Conservation (phyloP, 1,140 invertebrate species). For the Pogonomyrmex barbatus region DNA sequence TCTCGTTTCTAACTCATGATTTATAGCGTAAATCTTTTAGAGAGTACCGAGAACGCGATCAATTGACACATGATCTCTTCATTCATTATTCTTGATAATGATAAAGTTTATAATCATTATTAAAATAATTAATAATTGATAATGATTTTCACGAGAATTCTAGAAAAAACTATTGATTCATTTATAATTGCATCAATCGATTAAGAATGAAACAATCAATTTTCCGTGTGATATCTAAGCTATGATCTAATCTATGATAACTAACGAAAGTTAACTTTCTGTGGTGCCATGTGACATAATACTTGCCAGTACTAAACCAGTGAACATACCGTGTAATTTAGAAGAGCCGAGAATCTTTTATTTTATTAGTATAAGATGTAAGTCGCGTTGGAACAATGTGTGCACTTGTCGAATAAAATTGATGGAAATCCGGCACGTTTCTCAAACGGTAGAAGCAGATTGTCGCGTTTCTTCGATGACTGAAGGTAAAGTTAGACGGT, state of each 20-base stretch:
- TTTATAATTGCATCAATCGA: conserved; percentile 20
- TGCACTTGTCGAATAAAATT: conserved; percentile 3
- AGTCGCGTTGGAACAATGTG: background rate
- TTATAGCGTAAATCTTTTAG: conserved; percentile 3
- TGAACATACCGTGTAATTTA: conserved; percentile 48
- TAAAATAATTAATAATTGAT: background rate
- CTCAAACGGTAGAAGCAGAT: background rate
- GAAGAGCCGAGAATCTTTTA: conserved; percentile 28
- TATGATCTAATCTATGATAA: conserved; percentile 33
- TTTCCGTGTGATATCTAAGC: conserved; percentile 50
- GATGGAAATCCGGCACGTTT: background rate
- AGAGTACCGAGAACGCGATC: background rate
- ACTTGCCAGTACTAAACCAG: conserved; percentile 72
- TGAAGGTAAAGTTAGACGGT: conserved; percentile 33
- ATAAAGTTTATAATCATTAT: background rate
- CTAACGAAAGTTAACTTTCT: conserved; percentile 36
- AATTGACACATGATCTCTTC: conserved; percentile 17
- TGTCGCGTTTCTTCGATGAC: background rate
- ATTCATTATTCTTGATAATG: conserved; percentile 5
- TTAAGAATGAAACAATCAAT: background rate
- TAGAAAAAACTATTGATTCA: background rate
- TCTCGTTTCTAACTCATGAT: background rate
- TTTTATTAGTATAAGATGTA: conserved; percentile 17
- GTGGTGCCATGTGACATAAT: conserved; percentile 71
- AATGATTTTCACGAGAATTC: background rate